These are phyloP conservation scores for Leptura quadrifasciata DNA, from an alignment of 2,888 invertebrate species.

Conservation along the genomic window DNA sequence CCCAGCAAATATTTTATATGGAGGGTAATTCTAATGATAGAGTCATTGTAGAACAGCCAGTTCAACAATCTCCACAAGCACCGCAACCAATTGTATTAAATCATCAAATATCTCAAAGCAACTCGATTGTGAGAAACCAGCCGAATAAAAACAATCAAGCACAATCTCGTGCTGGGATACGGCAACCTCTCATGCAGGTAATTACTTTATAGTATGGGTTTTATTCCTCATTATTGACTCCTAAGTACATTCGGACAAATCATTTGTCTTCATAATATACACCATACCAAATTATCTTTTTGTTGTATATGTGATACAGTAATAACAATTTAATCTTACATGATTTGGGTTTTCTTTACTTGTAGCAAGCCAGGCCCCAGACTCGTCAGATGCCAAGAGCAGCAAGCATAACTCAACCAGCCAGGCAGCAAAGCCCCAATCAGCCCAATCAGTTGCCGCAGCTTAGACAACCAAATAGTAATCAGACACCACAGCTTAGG, in stretches of 20 bases:
- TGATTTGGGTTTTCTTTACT: background rate
- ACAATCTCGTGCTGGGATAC: conserved; percentile 14
- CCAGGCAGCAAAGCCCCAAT: conserved; percentile 30
- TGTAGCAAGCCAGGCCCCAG: conserved; percentile 40
- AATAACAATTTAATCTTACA: background rate
- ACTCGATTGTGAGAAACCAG: conserved; percentile 23
- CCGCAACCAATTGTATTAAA: conserved; percentile 53
- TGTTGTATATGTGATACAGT: background rate
- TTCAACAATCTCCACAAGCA: conserved; percentile 24
- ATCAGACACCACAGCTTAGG: conserved; percentile 17
- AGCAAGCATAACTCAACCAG: conserved; percentile 10
- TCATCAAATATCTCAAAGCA: conserved; percentile 47
- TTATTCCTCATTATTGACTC: background rate
- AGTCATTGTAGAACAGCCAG: conserved; percentile 43
- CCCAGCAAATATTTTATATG: conserved; percentile 51
- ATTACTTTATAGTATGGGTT: background rate
- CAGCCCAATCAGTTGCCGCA: conserved; percentile 5
- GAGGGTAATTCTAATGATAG: conserved; percentile 30
- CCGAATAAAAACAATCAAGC: background rate
- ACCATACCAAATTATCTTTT: no score
- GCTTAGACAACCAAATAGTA: conserved; percentile 17
- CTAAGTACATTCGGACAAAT: background rate
- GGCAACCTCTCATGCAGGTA: conserved; percentile 41
- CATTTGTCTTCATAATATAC: no score
- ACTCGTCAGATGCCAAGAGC: conserved; percentile 27